Evolutionary conservation across 2,888 invertebrate species (phyloP).

Genomic region (Resseliella maxima): DNA sequence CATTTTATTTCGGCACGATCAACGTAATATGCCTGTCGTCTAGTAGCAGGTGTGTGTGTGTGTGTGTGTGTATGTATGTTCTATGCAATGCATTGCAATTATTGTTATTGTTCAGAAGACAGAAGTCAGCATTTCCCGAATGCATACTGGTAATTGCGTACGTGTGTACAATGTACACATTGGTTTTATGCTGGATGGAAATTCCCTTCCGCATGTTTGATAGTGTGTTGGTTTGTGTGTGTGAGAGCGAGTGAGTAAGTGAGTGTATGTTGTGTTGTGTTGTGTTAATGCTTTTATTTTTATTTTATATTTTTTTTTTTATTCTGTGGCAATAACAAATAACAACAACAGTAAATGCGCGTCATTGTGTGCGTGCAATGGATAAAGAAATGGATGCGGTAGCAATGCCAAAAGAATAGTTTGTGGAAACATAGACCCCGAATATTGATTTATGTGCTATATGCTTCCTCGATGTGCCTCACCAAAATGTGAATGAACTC

Average conservation of each 20-base stretch:
- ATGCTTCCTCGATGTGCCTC: constrained; percentile 1
- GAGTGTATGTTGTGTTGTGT: neutral
- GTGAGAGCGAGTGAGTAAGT: neutral
- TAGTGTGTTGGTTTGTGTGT: neutral
- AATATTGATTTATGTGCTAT: constrained; percentile 47
- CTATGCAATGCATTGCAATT: neutral
- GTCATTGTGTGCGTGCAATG: neutral
- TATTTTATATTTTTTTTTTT: too few species aligned
- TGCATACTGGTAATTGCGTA: neutral
- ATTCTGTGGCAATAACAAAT: neutral
- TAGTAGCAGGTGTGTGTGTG: constrained; percentile 22
- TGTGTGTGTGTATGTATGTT: neutral
- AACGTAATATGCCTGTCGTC: constrained; percentile 28
- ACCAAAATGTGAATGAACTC: constrained; percentile 35
- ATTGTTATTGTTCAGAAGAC: constrained; percentile 49
- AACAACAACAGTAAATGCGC: neutral
- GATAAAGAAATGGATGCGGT: neutral
- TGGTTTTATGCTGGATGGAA: too few species aligned
- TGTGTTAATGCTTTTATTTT: neutral
- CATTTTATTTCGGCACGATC: neutral
- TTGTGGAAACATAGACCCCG: constrained; percentile 50
- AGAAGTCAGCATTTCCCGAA: constrained; percentile 47
- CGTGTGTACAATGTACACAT: too few species aligned
- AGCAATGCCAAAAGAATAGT: constrained; percentile 45
- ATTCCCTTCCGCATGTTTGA: neutral